Base-by-base conservation (phyloP, 2,888 invertebrate genomes). In the Atethmia centrago region DNA sequence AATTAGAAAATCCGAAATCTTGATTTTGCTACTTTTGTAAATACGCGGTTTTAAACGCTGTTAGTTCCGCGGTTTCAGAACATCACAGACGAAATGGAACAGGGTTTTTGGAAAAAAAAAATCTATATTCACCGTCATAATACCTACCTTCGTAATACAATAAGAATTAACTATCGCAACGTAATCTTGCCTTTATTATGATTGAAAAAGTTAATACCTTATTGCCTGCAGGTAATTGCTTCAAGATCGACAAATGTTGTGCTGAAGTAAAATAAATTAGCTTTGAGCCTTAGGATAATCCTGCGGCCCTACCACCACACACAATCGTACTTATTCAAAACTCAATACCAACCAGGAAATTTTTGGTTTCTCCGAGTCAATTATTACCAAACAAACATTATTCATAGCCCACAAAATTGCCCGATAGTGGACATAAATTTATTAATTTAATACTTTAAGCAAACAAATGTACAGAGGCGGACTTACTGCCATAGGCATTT, bases 331-430 rank as follows among this genome's bases (percentile, higher is more conserved):
- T 63, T 45, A 71, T 53, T 49, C 66, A 47, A 40, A 74, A 70
- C 51, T 68, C 36, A 62, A 83, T 47, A 55, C 66, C 67, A 71
- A 66, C 49, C 63, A 47, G 45, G 28, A 21, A 45, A 71, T 69
- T 76, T 62, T 68, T 73, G 51, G 47, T 75, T 77, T 77, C 58
- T 51, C 47, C 3, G 25, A 74, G 28, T 31, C 73, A 77, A 56
- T 71, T 71, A 77, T 69, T 79, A 63, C 68, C 8, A 74, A 79
- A 82, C 65, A 19, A 49, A 64, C 45, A 64, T n/a, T 71, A 74
- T 74, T 70, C 53, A 58, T 61, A 65, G 56, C 28, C 53, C 76
- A 64, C 25, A 51, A 64, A 62, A 82, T 64, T 69, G n/a, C 51
- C 69, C 68, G 71, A 73, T 66, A 55, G 31, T 70, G 74, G 67